A percentile compares a stretch with the other conserved stretches of the same genome.
Conservation (phyloP, 1,140 invertebrate genomes). For the Aleiodes sp. region DNA sequence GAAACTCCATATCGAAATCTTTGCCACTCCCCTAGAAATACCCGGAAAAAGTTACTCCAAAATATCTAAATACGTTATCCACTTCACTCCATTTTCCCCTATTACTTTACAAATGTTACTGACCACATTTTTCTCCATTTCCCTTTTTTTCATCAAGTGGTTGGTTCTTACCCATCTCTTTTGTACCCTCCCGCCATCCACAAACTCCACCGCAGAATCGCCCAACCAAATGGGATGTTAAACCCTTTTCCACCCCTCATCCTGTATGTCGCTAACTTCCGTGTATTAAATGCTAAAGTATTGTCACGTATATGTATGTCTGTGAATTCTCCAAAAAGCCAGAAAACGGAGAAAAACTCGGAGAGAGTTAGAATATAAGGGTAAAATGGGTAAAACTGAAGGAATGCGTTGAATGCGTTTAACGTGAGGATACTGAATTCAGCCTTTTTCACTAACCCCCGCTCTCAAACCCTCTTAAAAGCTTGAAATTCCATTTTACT, state of each 20-base stretch:
- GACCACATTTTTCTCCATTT: background rate
- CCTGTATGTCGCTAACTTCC: background rate
- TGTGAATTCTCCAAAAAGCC: conserved; percentile 6
- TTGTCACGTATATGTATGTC: too few species aligned
- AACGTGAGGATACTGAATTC: conserved; percentile 12
- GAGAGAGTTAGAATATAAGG: background rate
- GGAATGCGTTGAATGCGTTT: conserved; percentile 20
- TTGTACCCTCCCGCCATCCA: background rate
- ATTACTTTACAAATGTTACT: background rate
- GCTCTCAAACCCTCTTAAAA: too few species aligned
- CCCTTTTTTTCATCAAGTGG: background rate
- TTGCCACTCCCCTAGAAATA: too few species aligned
- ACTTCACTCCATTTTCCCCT: too few species aligned
- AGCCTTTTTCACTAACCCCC: background rate
- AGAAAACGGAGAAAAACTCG: background rate
- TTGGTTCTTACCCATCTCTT: background rate
- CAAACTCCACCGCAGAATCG: conserved; percentile 24
- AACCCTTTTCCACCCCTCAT: conserved; percentile 16
- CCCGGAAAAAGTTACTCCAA: too few species aligned
- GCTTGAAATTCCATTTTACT: conserved; percentile 11
- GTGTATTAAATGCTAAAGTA: conserved; percentile 36
- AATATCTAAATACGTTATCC: too few species aligned
- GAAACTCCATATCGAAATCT: too few species aligned
- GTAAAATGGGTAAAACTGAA: background rate
- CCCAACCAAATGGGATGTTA: conserved; percentile 24